Evolutionary conservation across 2,888 invertebrate species (phyloP), one percentile per base, ranked within the genome.

Genomic region (Harmothoe impar): DNA sequence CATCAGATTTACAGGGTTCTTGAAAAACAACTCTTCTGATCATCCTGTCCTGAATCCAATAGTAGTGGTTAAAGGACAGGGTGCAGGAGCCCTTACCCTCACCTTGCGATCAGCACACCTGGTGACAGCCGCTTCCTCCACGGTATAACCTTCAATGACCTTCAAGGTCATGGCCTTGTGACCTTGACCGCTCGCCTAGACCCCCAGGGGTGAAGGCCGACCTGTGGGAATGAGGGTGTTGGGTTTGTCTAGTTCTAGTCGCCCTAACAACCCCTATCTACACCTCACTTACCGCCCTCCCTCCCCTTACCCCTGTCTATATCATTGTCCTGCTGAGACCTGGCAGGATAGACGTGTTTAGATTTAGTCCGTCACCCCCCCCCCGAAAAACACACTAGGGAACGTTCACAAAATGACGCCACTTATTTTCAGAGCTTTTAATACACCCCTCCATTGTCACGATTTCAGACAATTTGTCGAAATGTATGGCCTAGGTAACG

Each of bases 101-200:
- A n/a, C n/a, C n/a, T n/a, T n/a, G n/a, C n/a, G n/a, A n/a, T n/a
- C 54, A 52, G 12, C 62, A 62, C 20, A 15, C 81, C 35, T 33
- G 81, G 81, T 81, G 81, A 81, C 72, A 72, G 72, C 81, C 43
- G 25, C 81, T 35, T 43, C 81, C 81, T 81, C 81, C 81, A 35
- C 7, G 81, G 35, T 33, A 33, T 81, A 33, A 77, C 77, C 77
- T 77, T 23, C 23, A 33, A 7, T 68, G 31, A 72, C 81, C 81
- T 43, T 20, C 23, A 35, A n/a, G 81, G 33, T 43, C 43, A 17
- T 81, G 81, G 0, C 81, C 81, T 20, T 43, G 81, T 81, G 43
- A 81, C 20, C 81, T 81, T 81, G 81, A 81, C 81, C 35, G 35
- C 81, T n/a, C 31, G 1, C 15, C 33, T 72, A 25, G 72, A 81